Conservation (phyloP, 2,797 vertebrate species). For the Xiphophorus birchmanni region DNA sequence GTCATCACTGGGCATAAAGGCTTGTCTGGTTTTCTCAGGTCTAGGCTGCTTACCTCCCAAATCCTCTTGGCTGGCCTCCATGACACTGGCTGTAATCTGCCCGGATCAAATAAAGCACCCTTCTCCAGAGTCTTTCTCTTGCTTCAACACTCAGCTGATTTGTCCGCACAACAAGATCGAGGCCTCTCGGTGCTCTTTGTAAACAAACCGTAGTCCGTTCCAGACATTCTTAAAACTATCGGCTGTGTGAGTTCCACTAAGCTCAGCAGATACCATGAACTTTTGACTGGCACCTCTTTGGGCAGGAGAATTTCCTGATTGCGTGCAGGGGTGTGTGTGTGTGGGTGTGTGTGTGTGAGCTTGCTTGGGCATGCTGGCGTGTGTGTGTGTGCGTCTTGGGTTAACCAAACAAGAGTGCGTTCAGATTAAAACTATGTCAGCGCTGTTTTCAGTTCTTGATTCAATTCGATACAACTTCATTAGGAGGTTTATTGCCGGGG, state of each 20-base stretch:
- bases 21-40: conserved; percentile 80
- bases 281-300: conserved; percentile 53
- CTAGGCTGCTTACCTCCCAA: conserved; percentile 78
- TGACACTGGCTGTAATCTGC: conserved; percentile 75
- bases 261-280: conserved; percentile 50
- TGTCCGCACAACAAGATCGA: conserved; percentile 27
- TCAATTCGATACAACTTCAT: conserved; percentile 48
- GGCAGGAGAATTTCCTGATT: conserved; percentile 2
- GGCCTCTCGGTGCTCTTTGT: conserved; percentile 36
- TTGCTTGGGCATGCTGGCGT: not conserved
- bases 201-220: conserved; percentile 48
- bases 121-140: conserved; percentile 27
- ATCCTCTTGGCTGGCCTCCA: conserved; percentile 77
- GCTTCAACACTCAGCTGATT: conserved; percentile 42
- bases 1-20: conserved; percentile 65
- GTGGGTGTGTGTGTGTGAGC: conserved; percentile 1
- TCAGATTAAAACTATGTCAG: conserved; percentile 42
- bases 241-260: conserved; percentile 29
- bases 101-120: conserved; percentile 62
- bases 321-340: conserved; percentile 6
- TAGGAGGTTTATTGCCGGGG: conserved; percentile 35
- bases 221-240: conserved; percentile 42
- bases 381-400: not conserved
- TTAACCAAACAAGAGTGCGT: conserved; percentile 34
- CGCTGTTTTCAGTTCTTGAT: conserved; percentile 38